phyloP scores from a whole-genome alignment of 1,140 invertebrate genomes.

The Nixonia krombeini region DNA sequence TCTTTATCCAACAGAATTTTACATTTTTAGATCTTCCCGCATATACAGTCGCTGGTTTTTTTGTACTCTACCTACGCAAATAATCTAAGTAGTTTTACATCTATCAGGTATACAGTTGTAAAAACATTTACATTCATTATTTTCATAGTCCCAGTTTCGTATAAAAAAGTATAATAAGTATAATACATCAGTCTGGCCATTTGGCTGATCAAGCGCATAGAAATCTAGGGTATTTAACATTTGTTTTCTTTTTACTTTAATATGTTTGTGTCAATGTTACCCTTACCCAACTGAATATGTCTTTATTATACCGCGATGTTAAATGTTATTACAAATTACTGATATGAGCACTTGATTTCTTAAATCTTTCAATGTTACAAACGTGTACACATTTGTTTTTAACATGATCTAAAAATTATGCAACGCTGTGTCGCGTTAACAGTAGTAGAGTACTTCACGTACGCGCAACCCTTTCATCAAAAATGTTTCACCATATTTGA shows the following conservation, averaged over 20 bases:
- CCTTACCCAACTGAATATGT: no score
- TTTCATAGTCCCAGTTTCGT: slow-evolving; percentile 57
- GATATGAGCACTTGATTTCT: no score
- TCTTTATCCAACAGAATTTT: slow-evolving; percentile 62
- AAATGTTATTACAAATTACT: no score
- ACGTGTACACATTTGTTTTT: no score
- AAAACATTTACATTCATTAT: slow-evolving; percentile 61
- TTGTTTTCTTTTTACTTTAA: slow-evolving; percentile 22
- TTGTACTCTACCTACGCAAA: slow-evolving; percentile 60
- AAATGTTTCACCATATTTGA: no score
- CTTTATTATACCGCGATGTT: no score
- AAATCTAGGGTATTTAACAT: slow-evolving; percentile 13
- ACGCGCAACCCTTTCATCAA: no score
- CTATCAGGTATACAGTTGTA: slow-evolving; percentile 57
- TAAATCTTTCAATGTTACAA: no score
- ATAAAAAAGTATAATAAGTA: slow-evolving; percentile 67
- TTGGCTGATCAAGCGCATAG: slow-evolving; percentile 56
- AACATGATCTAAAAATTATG: no score
- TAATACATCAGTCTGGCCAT: slow-evolving; percentile 69
- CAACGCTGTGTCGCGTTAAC: no score
- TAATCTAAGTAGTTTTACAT: slow-evolving; percentile 54
- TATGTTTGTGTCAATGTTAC: slow-evolving; percentile 11
- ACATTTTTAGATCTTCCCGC: slow-evolving; percentile 50
- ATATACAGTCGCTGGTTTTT: slow-evolving; percentile 48
- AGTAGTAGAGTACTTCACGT: no score